A percentile compares a stretch with the other conserved stretches of the same genome.
Conservation (phyloP, 2,797 vertebrate species). For the Mastacembelus armatus region DNA sequence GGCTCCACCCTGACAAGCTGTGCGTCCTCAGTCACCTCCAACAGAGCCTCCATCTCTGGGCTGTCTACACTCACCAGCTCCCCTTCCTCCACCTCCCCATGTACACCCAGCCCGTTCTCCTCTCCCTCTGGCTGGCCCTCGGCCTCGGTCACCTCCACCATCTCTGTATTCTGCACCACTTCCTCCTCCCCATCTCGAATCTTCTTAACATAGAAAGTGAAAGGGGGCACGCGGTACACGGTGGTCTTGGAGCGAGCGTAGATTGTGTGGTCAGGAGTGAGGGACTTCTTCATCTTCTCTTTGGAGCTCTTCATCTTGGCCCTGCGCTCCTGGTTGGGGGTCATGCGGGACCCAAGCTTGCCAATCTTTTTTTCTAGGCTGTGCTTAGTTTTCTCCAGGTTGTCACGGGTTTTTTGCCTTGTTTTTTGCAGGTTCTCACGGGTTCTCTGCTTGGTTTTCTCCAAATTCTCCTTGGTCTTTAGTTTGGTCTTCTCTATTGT, state of each 20-base stretch:
- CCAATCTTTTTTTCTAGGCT: constrained; percentile 94
- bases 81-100: constrained; percentile 75
- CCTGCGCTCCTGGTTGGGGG: constrained; percentile 89
- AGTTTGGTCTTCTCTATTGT: constrained; percentile 94
- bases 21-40: constrained; percentile 91
- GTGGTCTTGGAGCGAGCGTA: constrained; percentile 92
- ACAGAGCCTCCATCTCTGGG: constrained; percentile 85
- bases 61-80: constrained; percentile 80
- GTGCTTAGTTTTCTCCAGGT: constrained; percentile 93
- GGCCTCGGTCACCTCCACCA: constrained; percentile 84
- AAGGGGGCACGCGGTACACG: constrained; percentile 96
- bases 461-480: constrained; percentile 94
- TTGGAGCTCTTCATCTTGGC: constrained; percentile 92
- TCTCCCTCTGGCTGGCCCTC: constrained; percentile 60
- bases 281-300: constrained; percentile 94
- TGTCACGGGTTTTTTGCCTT: constrained; percentile 90
- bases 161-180: constrained; percentile 85
- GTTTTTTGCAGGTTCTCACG: constrained; percentile 96
- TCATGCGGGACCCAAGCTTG: constrained; percentile 93
- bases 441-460: constrained; percentile 94
- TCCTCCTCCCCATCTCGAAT: constrained; percentile 90
- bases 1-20: constrained; percentile 89
- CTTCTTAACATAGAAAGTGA: constrained; percentile 99
- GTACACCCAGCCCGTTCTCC: constrained; percentile 65
- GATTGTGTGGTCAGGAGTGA: constrained; percentile 90